Evolutionary conservation across 2,888 invertebrate genomes (phyloP).

Genomic region (Epistrophella euchroma): DNA sequence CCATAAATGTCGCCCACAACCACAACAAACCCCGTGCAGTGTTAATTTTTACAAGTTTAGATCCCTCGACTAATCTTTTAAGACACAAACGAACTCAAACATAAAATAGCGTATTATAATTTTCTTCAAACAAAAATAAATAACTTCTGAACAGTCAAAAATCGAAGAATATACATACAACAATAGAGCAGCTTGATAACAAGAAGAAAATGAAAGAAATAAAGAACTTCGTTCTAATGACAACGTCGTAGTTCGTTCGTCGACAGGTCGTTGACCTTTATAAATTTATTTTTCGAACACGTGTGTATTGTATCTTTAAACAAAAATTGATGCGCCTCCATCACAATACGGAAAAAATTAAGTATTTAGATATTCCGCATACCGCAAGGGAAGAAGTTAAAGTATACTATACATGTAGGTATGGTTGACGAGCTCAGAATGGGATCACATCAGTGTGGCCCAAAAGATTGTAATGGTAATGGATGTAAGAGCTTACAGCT

Average conservation of each 20-base stretch:
- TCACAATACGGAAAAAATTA: neutral
- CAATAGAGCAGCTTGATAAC: conserved; percentile 6
- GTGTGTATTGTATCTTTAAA: conserved; percentile 2
- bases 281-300: conserved; percentile 47
- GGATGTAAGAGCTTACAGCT: conserved; percentile 34
- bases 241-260: neutral
- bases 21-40: neutral
- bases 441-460: conserved; percentile 30
- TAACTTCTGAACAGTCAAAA: neutral
- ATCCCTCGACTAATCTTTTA: too few relatives aligned
- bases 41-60: too few relatives aligned
- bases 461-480: conserved; percentile 29
- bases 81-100: too few relatives aligned
- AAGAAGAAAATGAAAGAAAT: conserved; percentile 1
- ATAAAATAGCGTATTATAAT: neutral
- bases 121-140: neutral
- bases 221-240: too few relatives aligned
- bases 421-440: conserved; percentile 36
- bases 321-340: neutral
- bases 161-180: neutral
- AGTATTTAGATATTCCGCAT: conserved; percentile 1
- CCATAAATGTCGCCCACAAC: neutral
- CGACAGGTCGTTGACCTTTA: conserved; percentile 45
- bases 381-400: conserved; percentile 2
- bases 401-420: conserved; percentile 11